Percentiles rank a stretch among this genome's conserved stretches.
Evolutionary conservation across 2,797 vertebrate genomes (phyloP).

Genomic region (Sebastolobus alascanus): DNA sequence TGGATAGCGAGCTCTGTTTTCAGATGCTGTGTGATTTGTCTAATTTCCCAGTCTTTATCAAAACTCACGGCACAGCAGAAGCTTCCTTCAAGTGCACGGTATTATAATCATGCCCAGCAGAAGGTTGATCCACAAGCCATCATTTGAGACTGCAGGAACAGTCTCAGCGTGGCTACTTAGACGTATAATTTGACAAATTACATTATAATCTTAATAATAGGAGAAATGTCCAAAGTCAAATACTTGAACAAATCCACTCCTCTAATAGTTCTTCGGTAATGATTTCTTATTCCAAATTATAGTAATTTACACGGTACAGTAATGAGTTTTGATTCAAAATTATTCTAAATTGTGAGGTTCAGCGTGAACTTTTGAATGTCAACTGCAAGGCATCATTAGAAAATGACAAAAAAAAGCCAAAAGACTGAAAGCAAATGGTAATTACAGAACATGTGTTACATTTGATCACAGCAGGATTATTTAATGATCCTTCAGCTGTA

Average conservation of each 20-base stretch:
- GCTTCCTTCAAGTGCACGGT: background rate
- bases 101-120: constrained; percentile 7
- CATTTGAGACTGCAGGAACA: constrained; percentile 22
- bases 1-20: constrained; percentile 24
- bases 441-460: constrained; percentile 30
- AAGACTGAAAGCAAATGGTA: constrained; percentile 28
- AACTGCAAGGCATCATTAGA: constrained; percentile 30
- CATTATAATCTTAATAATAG: constrained; percentile 48
- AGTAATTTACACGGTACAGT: constrained; percentile 44
- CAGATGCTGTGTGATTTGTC: constrained; percentile 36
- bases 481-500: constrained; percentile 1
- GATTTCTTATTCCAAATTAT: constrained; percentile 56
- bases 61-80: background rate
- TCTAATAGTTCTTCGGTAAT: constrained; percentile 33
- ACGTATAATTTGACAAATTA: constrained; percentile 50
- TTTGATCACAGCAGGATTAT: constrained; percentile 33
- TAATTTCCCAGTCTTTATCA: constrained; percentile 39
- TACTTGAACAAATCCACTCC: constrained; percentile 56
- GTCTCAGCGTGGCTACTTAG: constrained; percentile 18
- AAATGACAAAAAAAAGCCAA: constrained; percentile 40
- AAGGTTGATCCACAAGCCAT: constrained; percentile 1
- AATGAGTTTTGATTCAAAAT: constrained; percentile 49
- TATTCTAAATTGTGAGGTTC: constrained; percentile 34
- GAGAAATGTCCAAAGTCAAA: constrained; percentile 53
- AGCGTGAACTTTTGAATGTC: constrained; percentile 48